A percentile compares a stretch with the other conserved stretches of the same genome.
Evolutionary conservation across 2,888 invertebrate species (phyloP).

Genomic region (Drosophila leonis): DNA sequence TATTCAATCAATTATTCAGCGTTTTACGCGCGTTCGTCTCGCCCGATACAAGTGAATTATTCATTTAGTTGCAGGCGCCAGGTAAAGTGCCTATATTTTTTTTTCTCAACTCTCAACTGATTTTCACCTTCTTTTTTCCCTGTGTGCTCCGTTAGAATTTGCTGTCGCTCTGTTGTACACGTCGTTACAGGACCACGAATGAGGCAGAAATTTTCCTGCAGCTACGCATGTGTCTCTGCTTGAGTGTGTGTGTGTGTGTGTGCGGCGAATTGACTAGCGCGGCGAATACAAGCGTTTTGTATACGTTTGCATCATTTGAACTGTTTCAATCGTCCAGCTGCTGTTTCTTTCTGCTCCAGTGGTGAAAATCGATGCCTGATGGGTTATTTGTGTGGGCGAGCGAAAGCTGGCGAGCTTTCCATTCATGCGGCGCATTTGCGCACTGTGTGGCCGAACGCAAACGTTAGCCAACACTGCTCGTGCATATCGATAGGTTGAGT

Average conservation of each 20-base stretch:
- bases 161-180: conserved; percentile 44
- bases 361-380: conserved; percentile 71
- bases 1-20: conserved; percentile 74
- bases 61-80: conserved; percentile 37
- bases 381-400: conserved; percentile 47
- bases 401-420: conserved; percentile 56
- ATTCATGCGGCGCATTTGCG: conserved; percentile 63
- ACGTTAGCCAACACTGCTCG: conserved; percentile 29
- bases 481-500: conserved; percentile 19
- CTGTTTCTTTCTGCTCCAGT: conserved; percentile 54
- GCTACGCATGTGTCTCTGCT: conserved; percentile 28
- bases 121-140: conserved; percentile 37
- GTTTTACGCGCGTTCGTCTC: conserved; percentile 48
- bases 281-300: conserved; percentile 71
- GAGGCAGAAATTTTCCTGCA: conserved; percentile 53
- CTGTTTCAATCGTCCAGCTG: conserved; percentile 60
- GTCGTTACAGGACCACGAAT: conserved; percentile 61
- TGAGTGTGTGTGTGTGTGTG: conserved; percentile 28
- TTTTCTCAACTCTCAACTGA: conserved; percentile 22
- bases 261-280: conserved; percentile 62
- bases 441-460: not conserved
- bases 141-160: conserved; percentile 23
- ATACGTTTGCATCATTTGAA: conserved; percentile 69
- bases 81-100: conserved; percentile 20
- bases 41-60: conserved; percentile 50